phyloP scores from a whole-genome alignment of 1,140 invertebrate genomes.

The Drepana arcuata region DNA sequence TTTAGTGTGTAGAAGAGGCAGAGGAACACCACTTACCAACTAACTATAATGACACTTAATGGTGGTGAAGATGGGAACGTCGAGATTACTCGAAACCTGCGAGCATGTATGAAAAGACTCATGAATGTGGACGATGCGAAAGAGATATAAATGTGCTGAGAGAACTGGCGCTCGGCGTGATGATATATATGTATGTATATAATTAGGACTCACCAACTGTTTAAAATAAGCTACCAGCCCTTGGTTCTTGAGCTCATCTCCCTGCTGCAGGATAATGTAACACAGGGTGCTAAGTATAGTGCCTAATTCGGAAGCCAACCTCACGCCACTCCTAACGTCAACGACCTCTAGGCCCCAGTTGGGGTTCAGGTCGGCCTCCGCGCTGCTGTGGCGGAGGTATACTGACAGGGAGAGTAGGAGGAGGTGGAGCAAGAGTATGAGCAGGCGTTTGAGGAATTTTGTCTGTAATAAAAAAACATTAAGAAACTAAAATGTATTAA shows the following conservation, averaged over 20 bases:
- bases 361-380: conserved; percentile 53
- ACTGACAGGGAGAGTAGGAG: conserved; percentile 90
- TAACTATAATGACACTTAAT: too few species aligned
- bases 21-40: too few species aligned
- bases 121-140: background rate
- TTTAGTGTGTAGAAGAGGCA: too few species aligned
- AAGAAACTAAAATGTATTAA: background rate
- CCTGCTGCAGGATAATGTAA: conserved; percentile 93
- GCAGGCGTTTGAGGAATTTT: conserved; percentile 92
- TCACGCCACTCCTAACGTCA: conserved; percentile 70
- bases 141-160: background rate
- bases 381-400: conserved; percentile 85
- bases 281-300: conserved; percentile 88
- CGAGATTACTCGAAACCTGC: background rate
- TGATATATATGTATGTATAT: too few species aligned
- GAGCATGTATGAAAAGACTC: background rate
- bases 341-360: conserved; percentile 44
- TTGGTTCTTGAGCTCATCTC: conserved; percentile 94
- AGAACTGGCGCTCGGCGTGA: too few species aligned
- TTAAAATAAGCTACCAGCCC: conserved; percentile 91
- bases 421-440: conserved; percentile 90
- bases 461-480: conserved; percentile 72
- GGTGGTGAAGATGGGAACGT: too few species aligned
- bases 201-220: conserved; percentile 90
- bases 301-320: conserved; percentile 86